Percentiles rank a stretch among this genome's conserved stretches.
Evolutionary conservation across 2,113 vertebrate species (phyloP).

Genomic region (Orthonyx spaldingii): DNA sequence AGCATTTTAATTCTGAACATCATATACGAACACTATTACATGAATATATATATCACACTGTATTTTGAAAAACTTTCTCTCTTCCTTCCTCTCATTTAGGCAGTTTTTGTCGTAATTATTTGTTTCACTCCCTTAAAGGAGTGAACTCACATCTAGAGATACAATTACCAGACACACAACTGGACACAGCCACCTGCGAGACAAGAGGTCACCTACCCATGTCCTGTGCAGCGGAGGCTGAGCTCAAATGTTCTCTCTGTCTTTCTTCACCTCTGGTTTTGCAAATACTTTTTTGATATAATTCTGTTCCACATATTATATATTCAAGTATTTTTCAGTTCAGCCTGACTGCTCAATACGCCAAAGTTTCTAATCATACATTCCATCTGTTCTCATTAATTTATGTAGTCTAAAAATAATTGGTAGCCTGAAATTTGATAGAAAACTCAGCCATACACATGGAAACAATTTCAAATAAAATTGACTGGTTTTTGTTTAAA

Average conservation of each 20-base stretch:
- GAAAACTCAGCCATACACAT: neutral
- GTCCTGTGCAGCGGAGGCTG: neutral
- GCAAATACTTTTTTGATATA: neutral
- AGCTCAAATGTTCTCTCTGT: neutral
- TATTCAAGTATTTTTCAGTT: neutral
- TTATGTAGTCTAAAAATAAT: neutral
- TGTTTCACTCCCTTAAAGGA: neutral
- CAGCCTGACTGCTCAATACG: neutral
- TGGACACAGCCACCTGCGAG: neutral
- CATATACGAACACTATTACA: neutral
- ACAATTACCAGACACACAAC: rapidly evolving
- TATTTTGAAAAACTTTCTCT: neutral
- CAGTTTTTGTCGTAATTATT: neutral
- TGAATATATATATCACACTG: neutral
- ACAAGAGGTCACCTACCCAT: neutral
- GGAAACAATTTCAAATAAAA: neutral
- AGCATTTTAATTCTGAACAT: neutral
- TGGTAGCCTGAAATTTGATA: neutral
- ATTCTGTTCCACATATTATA: neutral
- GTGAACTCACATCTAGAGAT: neutral
- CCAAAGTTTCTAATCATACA: neutral
- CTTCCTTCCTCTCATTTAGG: neutral
- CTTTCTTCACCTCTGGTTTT: neutral
- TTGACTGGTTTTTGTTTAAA: neutral
- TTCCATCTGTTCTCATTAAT: conserved; percentile 1